phyloP scores from a whole-genome alignment of 2,113 vertebrate genomes.

The Hyla sarda region DNA sequence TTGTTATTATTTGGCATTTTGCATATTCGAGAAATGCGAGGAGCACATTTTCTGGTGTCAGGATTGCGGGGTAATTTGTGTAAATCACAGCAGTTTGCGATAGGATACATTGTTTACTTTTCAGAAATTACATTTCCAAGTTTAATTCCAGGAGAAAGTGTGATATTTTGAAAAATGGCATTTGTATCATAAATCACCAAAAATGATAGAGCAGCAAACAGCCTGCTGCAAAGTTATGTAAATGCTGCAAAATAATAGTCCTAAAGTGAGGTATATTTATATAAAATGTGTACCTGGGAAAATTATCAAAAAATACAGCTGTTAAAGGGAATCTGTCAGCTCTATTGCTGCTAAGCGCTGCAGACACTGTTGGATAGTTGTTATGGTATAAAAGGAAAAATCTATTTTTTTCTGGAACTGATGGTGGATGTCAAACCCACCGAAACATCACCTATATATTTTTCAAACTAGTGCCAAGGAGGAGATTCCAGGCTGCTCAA shows the following conservation, averaged over 20 bases:
- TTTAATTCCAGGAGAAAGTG: no score
- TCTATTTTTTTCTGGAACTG: no score
- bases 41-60: neutral
- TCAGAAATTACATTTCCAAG: neutral
- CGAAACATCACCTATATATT: no score
- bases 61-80: neutral
- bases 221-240: neutral
- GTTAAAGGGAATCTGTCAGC: no score
- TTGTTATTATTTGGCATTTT: neutral
- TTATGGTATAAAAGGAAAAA: no score
- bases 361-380: no score
- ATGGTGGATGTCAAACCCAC: no score
- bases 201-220: neutral
- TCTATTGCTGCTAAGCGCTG: no score
- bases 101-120: neutral
- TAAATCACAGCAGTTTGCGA: neutral
- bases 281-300: neutral
- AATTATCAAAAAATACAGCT: neutral
- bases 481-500: no score
- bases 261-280: no score
- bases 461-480: no score
- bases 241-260: neutral
- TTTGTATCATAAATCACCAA: conserved; percentile 7
- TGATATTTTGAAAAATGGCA: neutral
- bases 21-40: neutral